Percentiles rank a stretch among this genome's conserved stretches.
Conservation (phyloP, 2,888 invertebrate species). For the Crossocerus cetratus region DNA sequence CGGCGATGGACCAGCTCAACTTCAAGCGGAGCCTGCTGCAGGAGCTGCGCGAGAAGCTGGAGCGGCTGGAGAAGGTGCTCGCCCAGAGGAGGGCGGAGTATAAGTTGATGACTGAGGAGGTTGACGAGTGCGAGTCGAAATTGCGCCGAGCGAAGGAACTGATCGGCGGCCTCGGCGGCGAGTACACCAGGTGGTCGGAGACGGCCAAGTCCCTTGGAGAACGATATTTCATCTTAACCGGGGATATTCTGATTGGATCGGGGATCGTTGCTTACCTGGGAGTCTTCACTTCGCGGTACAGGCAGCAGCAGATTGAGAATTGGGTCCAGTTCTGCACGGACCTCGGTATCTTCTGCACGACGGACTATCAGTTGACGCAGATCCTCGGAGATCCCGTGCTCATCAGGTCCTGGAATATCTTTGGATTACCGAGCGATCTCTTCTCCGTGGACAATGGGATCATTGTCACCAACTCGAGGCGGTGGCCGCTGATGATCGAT, state of each 20-base stretch:
- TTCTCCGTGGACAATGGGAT: conserved; percentile 96
- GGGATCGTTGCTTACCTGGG: conserved; percentile 95
- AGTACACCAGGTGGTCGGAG: conserved; percentile 91
- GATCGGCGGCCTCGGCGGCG: conserved; percentile 94
- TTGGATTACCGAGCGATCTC: conserved; percentile 91
- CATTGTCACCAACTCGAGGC: conserved; percentile 91
- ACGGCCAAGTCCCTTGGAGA: conserved; percentile 85
- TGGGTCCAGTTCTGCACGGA: conserved; percentile 87
- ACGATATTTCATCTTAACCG: conserved; percentile 85
- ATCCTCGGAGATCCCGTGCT: conserved; percentile 92
- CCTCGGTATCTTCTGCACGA: conserved; percentile 86
- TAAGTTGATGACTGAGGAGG: conserved; percentile 88
- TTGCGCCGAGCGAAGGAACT: conserved; percentile 93
- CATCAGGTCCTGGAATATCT: conserved; percentile 94
- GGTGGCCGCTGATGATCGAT: conserved; percentile 97
- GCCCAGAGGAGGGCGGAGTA: conserved; percentile 83
- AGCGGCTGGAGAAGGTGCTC: conserved; percentile 84
- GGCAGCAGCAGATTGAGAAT: conserved; percentile 83
- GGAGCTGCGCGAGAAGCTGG: conserved; percentile 84
- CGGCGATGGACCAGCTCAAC: conserved; percentile 87
- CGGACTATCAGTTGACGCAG: conserved; percentile 86
- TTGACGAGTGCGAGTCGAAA: conserved; percentile 91
- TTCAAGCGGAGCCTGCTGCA: conserved; percentile 86
- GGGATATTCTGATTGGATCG: conserved; percentile 91
- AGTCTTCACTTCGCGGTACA: conserved; percentile 88